Percentiles rank a stretch among this genome's conserved stretches.
These are phyloP conservation scores for Linnaemya vulpina DNA, from an alignment of 2,888 invertebrate genomes.

Conservation along the genomic window DNA sequence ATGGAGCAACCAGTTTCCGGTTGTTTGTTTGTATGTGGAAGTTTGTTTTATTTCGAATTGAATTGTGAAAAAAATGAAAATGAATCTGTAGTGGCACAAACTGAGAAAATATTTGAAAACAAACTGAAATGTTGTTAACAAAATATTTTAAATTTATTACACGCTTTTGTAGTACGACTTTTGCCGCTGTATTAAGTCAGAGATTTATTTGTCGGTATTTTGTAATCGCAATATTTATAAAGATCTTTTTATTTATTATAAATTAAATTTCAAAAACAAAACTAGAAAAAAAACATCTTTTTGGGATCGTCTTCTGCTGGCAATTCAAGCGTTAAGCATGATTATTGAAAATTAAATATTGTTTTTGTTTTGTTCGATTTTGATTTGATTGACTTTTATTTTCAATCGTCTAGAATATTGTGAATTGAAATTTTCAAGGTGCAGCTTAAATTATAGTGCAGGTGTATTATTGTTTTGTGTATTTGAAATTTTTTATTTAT, in stretches of 20 bases:
- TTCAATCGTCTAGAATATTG: slow-evolving; percentile 50
- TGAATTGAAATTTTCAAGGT: slow-evolving; percentile 54
- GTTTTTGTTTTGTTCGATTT: slow-evolving; percentile 68
- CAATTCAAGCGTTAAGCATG: slow-evolving; percentile 80
- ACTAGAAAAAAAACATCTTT: slow-evolving; percentile 67
- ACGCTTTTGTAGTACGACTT: slow-evolving; percentile 23
- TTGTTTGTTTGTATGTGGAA: slow-evolving; percentile 60
- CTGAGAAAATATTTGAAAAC: slow-evolving; percentile 39
- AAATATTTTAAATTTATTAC: slow-evolving; percentile 71
- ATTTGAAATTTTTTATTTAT: slow-evolving; percentile 58
- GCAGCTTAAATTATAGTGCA: slow-evolving; percentile 67
- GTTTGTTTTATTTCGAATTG: slow-evolving; percentile 34
- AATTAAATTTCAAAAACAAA: slow-evolving; percentile 76
- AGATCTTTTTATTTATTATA: slow-evolving; percentile 70
- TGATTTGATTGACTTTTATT: slow-evolving; percentile 66
- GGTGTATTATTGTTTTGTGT: slow-evolving; percentile 40
- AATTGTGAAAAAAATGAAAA: slow-evolving; percentile 53
- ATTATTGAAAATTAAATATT: slow-evolving; percentile 76
- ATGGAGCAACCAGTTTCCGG: slow-evolving; percentile 65
- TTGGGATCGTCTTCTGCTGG: slow-evolving; percentile 78
- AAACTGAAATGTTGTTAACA: slow-evolving; percentile 67
- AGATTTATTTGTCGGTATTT: slow-evolving; percentile 71
- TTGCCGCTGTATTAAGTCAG: slow-evolving; percentile 43
- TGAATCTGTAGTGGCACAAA: slow-evolving; percentile 33
- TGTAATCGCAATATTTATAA: slow-evolving; percentile 66